Evolutionary conservation across 2,888 invertebrate genomes (phyloP).

Genomic region (Oxyteleia sp.): DNA sequence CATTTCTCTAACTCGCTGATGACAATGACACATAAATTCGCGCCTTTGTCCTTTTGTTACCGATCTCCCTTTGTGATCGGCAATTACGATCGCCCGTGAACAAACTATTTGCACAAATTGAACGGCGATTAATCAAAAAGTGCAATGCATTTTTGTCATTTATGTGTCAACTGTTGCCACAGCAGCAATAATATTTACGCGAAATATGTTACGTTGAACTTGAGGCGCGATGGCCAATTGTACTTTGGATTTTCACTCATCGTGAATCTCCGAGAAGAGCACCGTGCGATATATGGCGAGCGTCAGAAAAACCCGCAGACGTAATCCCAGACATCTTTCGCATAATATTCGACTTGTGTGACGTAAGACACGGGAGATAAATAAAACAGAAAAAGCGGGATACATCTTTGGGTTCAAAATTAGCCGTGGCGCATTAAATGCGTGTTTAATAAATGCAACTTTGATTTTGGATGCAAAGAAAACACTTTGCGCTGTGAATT

Average conservation of each 20-base stretch:
- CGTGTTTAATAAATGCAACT: too few relatives aligned
- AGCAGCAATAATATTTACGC: constrained; percentile 6
- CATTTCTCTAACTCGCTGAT: constrained; percentile 2
- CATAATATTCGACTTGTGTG: constrained; percentile 51
- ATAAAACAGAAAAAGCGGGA: too few relatives aligned
- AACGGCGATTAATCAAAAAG: constrained; percentile 1
- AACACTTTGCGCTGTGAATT: too few relatives aligned
- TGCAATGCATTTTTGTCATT: constrained; percentile 3
- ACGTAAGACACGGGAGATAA: constrained; percentile 41
- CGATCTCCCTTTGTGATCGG: background rate
- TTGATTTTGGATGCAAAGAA: too few relatives aligned
- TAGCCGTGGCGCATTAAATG: too few relatives aligned
- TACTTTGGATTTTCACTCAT: constrained; percentile 39
- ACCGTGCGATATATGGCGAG: background rate
- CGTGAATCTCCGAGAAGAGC: constrained; percentile 9
- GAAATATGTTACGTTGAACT: constrained; percentile 16
- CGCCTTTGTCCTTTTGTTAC: constrained; percentile 20
- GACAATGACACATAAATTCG: constrained; percentile 14
- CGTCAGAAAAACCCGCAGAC: constrained; percentile 37
- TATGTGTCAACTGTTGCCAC: background rate
- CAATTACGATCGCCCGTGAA: background rate
- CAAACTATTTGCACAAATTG: constrained; percentile 28
- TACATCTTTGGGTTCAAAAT: too few relatives aligned
- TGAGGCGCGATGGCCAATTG: constrained; percentile 11
- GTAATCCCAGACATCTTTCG: constrained; percentile 58